Evolutionary conservation across 2,888 invertebrate species (phyloP).

Genomic region (Brenthis ino): DNA sequence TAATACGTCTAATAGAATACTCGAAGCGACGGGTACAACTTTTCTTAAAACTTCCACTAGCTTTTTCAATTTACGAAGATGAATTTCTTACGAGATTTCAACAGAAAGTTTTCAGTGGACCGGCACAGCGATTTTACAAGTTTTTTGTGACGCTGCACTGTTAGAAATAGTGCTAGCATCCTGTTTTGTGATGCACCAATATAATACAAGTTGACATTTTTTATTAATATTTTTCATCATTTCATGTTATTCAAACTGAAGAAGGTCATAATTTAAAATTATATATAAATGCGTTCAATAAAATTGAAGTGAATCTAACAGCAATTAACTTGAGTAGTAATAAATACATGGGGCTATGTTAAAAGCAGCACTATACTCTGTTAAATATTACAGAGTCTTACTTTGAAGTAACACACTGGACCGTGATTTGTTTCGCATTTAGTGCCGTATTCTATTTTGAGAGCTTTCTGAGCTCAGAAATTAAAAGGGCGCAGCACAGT

Average conservation of each 20-base stretch:
- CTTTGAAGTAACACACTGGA: conserved; percentile 11
- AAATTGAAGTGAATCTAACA: no score
- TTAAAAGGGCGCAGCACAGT: conserved; percentile 16
- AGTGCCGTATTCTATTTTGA: conserved; percentile 5
- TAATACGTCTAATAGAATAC: conserved; percentile 33
- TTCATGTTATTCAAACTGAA: no score
- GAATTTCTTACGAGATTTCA: conserved; percentile 43
- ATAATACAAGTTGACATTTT: neutral
- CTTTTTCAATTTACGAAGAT: conserved; percentile 47
- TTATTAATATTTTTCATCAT: neutral
- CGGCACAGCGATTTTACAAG: conserved; percentile 31
- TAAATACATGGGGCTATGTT: no score
- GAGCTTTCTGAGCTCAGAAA: conserved; percentile 18
- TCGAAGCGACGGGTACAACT: conserved; percentile 34
- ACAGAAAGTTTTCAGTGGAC: conserved; percentile 39
- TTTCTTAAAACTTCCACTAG: conserved; percentile 40
- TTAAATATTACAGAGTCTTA: neutral
- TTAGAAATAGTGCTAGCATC: conserved; percentile 9
- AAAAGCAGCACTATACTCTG: no score
- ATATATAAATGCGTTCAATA: no score
- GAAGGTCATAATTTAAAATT: no score
- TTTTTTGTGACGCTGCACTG: conserved; percentile 28
- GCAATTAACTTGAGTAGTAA: no score
- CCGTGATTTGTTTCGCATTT: conserved; percentile 13
- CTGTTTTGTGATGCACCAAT: conserved; percentile 12